Evolutionary conservation across 1,140 invertebrate species (phyloP), one percentile per base, ranked within the genome.

Genomic region (Paracyclopina nana): DNA sequence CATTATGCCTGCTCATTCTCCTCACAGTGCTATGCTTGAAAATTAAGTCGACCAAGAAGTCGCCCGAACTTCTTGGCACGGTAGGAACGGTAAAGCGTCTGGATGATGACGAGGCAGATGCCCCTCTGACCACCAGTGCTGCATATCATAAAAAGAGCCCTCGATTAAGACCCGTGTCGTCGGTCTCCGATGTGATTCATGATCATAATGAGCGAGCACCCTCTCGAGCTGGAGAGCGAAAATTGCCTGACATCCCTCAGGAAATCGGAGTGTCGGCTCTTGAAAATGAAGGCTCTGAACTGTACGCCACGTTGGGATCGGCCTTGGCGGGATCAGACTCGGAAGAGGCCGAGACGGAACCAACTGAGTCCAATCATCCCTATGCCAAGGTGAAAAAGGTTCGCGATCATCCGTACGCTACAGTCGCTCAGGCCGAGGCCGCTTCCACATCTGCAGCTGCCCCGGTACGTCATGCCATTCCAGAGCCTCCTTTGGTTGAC

Each of bases 1-100:
- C n/a, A n/a, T n/a, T n/a, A n/a, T n/a, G n/a, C n/a, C n/a, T n/a
- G n/a, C n/a, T n/a, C n/a, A n/a, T n/a, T n/a, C n/a, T n/a, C n/a
- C n/a, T n/a, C n/a, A n/a, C n/a, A n/a, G n/a, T 48, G 2, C 45
- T 48, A 14, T 48, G 45, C 30, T 28, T 48, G 12, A 48, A 48
- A 20, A 48, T 48, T 28, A 48, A 48, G 25, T 48, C 45, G 3
- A n/a, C 45, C 2, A 28, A 31, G 24, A 48, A 48, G 45, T 16
- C 27, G 5, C 45, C 45, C 9, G 45, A 26, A 6, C 18, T 48
- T 14, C 25, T 48, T 26, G 45, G 45, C n/a, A 28, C 30, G 14
- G 26, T 28, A 12, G 45, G 45, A 26, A 29, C 28, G 3, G 14
- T 48, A 12, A 16, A 16, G 25, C 45, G 16, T 12, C 27, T 25